Base-by-base conservation (phyloP, 1,140 invertebrate species). In the Phocides pigmalion region DNA sequence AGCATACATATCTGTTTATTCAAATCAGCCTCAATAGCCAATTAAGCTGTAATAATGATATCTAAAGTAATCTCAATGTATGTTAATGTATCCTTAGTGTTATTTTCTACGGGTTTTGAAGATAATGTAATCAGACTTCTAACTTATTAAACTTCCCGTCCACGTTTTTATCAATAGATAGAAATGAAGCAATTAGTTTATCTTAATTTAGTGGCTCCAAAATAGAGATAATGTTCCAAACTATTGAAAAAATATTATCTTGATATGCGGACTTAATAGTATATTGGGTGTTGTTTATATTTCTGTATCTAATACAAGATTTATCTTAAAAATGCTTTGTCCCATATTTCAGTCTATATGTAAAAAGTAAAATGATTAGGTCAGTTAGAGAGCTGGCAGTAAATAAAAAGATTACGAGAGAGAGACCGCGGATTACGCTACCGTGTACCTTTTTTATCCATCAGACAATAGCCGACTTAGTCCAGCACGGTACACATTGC, bases 401-500 rank as follows among this genome's bases (percentile, higher is more conserved):
- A 85, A 81, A 80, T 80, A 81, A 80, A 75, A 67, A 80, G 76
- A 82, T 85, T 82, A 82, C 69, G 51, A 53, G 51, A 39, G 69
- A 72, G 68, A 74, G 66, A 67, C 64, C 54, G 58, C 47, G 59
- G 53, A 47, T 61, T 68, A 72, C 69, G 65, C 63, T 68, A 62
- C 59, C 42, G 49, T 74, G 67, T 76, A 74, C 76, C 78, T 80
- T 79, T 78, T 81, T 82, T 82, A 81, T 79, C 74, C 79, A 70
- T 72, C 75, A 76, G 73, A 84, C 79, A 84, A 84, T 76, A 76
- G 75, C 28, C 68, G 78, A 73, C 76, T 84, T 84, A 76, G 72
- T 79, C 74, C 69, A 70, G 69, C 53, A 68, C 54, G 69, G 68
- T 74, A 59, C 69, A 68, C 74, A 79, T 70, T 76, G 70, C 74